Conservation (phyloP, 2,113 vertebrate species). For the human region DNA sequence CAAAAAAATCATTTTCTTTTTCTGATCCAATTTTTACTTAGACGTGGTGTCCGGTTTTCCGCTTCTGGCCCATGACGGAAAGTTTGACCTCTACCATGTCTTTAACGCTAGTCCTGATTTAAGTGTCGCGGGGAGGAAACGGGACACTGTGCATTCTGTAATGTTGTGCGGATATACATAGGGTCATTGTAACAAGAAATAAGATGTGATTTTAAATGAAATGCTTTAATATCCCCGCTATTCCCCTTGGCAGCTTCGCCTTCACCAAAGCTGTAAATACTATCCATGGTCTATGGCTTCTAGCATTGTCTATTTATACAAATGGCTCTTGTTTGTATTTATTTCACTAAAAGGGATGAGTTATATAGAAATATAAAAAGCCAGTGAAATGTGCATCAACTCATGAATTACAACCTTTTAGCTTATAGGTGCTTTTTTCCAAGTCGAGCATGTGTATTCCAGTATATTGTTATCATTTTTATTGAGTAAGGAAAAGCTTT, state of each 20-base stretch:
- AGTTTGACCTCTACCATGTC: background rate
- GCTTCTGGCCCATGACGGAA: background rate
- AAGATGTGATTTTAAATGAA: constrained; percentile 54
- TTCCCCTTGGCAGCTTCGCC: constrained; percentile 27
- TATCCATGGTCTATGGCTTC: background rate
- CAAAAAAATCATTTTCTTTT: constrained; percentile 50
- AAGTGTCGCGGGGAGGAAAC: background rate
- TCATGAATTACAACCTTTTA: constrained; percentile 69
- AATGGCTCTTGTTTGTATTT: constrained; percentile 77
- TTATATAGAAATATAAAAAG: constrained; percentile 72
- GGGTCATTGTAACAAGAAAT: constrained; percentile 53
- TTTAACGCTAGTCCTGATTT: constrained; percentile 37
- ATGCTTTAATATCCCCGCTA: constrained; percentile 47
- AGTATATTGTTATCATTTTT: constrained; percentile 72
- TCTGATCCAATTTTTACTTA: constrained; percentile 39
- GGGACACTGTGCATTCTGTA: background rate
- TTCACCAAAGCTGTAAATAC: constrained; percentile 42
- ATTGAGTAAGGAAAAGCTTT: constrained; percentile 59
- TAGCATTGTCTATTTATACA: constrained; percentile 49
- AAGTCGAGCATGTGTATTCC: constrained; percentile 36
- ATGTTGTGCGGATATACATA: background rate
- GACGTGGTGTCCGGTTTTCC: background rate
- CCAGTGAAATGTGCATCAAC: constrained; percentile 67
- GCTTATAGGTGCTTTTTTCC: constrained; percentile 63
- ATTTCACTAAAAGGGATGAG: constrained; percentile 67